Base-by-base conservation (phyloP, 2,888 invertebrate genomes). In the Ptychoptera albimana region DNA sequence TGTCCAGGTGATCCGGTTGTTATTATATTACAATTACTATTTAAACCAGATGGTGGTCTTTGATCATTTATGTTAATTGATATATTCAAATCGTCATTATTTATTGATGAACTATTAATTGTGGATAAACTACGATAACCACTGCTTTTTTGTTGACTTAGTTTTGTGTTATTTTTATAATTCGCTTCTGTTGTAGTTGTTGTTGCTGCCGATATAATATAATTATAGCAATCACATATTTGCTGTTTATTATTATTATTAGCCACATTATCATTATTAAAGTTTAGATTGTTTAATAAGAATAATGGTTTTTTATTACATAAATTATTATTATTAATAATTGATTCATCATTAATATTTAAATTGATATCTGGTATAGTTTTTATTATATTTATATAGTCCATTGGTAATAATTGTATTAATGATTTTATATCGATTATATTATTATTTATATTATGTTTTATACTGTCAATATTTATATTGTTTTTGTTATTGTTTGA, bases 361-460 rank as follows among this genome's bases (percentile, higher is more conserved):
- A 61, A 63, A 45, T 71, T 68, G 48, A 69, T 70, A 38, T 60
- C 61, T 8, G 87, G 87, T 55, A 87, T 75, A 60, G 64, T 63
- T 60, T 86, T 84, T 12, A 79, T 74, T 42, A 91, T 61, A 57
- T 81, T 79, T 50, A 77, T 75, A 60, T 84, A 88, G 61, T 94
- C 89, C 50, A 73, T 69, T 4, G 94, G 94, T 49, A 94, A 66
- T 41, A 94, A 71, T 52, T 92, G 82, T 54, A 85, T 87, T 43
- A 94, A 68, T 0, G 91, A 92, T 55, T 89, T 87, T 93, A 93
- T 94, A 63, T 94, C 94, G 59, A 80, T 77, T 8, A 94, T 81
- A 59, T 92, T 91, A 37, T 77, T 74, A 50, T 87, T 78, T 44
- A 86, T 85, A 61, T 82, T 79, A 57, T 80, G 80, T 58, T 80